Evolutionary conservation across 2,888 invertebrate genomes (phyloP), one percentile per base, ranked within the genome.

Genomic region (Chymomyza caudatula): DNA sequence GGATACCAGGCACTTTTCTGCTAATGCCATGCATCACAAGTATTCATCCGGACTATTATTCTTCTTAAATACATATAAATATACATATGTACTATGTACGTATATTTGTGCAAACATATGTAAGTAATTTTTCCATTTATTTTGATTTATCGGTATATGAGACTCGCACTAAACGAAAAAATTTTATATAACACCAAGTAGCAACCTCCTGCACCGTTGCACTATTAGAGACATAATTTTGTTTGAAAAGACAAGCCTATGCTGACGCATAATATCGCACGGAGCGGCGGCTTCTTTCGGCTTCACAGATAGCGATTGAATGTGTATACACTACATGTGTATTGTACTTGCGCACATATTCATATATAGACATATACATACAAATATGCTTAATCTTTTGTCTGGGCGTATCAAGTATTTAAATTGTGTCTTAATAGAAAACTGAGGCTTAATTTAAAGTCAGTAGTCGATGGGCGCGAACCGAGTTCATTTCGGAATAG

Each of bases 361-460:
- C 19, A 15, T 29, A 29, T 23, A 25, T 11, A 37, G 11, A n/a
- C n/a, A n/a, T n/a, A n/a, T n/a, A n/a, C n/a, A n/a, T n/a, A n/a
- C n/a, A n/a, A n/a, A n/a, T 37, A 20, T 0, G 22, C 22, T 20
- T 23, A 17, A 52, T 52, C 22, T 20, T 22, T 25, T 29, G 25
- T 56, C 51, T 20, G 20, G 19, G 2, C 19, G 20, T 17, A 19
- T 22, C 19, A 71, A 54, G 82, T 81, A 81, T 84, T 86, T 86
- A 81, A 81, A 81, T 68, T 85, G 66, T 71, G 76, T 67, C 78
- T 76, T 67, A 64, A 65, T 67, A 60, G 65, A 74, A 77, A 79
- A 65, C 71, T 37, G 47, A 67, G 77, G 76, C 79, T 87, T 85
- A 87, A 82, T 86, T 86, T 67, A 64, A 74, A 80, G 73, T 80